These are phyloP conservation scores for Xiphydria camelus DNA, from an alignment of 2,888 invertebrate species.

Conservation along the genomic window DNA sequence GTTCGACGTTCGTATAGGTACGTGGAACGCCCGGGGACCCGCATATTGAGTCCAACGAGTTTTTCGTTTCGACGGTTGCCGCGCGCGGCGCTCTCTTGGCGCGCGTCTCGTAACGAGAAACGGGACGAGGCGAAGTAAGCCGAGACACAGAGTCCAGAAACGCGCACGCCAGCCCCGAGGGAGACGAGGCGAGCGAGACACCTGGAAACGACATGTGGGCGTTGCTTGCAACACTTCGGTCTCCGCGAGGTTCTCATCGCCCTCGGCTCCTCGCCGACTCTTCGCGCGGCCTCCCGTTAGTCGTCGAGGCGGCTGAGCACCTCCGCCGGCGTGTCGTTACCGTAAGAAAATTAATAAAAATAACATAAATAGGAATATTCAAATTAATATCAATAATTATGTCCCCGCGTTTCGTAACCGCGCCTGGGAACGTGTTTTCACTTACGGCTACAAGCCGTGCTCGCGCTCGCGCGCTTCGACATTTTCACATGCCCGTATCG, in stretches of 20 bases:
- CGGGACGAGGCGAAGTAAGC: too few species aligned
- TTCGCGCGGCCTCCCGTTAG: background rate
- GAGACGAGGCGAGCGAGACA: background rate
- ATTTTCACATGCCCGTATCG: slow-evolving; percentile 3
- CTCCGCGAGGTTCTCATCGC: slow-evolving; percentile 18
- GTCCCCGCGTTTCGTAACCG: slow-evolving; percentile 17
- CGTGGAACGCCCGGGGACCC: too few species aligned
- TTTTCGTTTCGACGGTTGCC: slow-evolving; percentile 1
- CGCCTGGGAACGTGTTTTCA: slow-evolving; percentile 16
- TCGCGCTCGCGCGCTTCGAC: background rate
- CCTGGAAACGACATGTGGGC: slow-evolving; percentile 15
- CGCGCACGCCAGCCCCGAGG: background rate
- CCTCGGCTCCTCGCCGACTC: too few species aligned
- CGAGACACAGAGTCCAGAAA: slow-evolving; percentile 8
- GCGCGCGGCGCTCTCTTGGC: too few species aligned
- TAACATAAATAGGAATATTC: slow-evolving; percentile 15
- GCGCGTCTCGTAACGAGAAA: too few species aligned
- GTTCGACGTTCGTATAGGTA: too few species aligned
- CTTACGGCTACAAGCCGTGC: background rate
- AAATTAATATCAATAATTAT: slow-evolving; percentile 24
- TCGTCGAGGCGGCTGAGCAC: background rate
- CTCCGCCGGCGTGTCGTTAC: background rate
- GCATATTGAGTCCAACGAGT: too few species aligned
- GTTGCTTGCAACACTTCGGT: slow-evolving; percentile 19
- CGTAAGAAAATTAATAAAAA: slow-evolving; percentile 4